Percentiles rank a stretch among this genome's conserved stretches.
These are phyloP conservation scores for Neelides sp. DNA, from an alignment of 1,140 invertebrate genomes.

Conservation along the genomic window DNA sequence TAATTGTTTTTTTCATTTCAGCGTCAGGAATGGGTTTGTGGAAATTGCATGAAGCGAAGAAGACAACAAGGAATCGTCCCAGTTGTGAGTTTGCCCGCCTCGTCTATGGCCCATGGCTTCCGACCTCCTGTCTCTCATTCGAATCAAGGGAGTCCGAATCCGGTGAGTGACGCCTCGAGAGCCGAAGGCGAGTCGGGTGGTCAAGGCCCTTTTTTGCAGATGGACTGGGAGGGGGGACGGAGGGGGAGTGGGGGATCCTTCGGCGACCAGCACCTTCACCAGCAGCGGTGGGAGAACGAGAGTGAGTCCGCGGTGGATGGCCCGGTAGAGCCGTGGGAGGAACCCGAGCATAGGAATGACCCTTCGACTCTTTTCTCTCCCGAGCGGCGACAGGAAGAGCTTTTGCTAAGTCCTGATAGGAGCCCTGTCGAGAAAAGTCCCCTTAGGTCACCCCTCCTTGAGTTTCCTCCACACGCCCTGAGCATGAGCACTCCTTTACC, in stretches of 20 bases:
- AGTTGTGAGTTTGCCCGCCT: constrained; percentile 7
- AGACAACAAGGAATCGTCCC: constrained; percentile 19
- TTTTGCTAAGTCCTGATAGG: constrained; percentile 22
- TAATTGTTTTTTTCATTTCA: constrained; percentile 16
- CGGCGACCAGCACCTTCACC: constrained; percentile 20
- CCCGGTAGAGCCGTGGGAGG: constrained; percentile 20
- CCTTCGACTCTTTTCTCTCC: constrained; percentile 6
- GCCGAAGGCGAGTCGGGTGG: too few species aligned
- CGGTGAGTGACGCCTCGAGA: too few species aligned
- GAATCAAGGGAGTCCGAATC: constrained; percentile 16
- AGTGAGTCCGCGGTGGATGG: constrained; percentile 29
- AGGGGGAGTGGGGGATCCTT: constrained; percentile 7
- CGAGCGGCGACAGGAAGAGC: constrained; percentile 22
- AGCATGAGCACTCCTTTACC: constrained; percentile 27
- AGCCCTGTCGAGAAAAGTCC: constrained; percentile 21
- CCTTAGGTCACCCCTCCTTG: constrained; percentile 9
- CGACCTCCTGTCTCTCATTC: constrained; percentile 19
- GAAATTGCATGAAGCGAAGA: constrained; percentile 28
- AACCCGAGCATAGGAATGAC: background rate
- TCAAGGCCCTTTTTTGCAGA: constrained; percentile 10
- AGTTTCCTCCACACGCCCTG: constrained; percentile 29
- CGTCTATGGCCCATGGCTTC: constrained; percentile 16
- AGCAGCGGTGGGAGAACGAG: constrained; percentile 28
- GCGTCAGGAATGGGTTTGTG: constrained; percentile 31
- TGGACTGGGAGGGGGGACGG: constrained; percentile 21